Base-by-base conservation (phyloP, 2,797 vertebrate species). In the Podarcis siculus region DNA sequence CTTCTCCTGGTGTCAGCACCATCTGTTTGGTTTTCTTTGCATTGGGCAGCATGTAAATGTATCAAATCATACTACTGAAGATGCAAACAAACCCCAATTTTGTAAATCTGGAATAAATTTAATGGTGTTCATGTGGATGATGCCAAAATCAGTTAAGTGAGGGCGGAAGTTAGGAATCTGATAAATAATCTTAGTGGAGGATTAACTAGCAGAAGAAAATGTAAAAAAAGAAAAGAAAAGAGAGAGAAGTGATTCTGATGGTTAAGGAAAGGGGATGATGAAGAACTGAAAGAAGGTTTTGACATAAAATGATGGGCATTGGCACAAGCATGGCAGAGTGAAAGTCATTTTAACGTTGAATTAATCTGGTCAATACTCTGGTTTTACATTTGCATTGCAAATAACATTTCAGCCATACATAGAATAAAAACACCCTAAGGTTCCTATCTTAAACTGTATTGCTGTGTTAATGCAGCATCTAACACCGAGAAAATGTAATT, bases 401-500 rank as follows among this genome's bases (percentile, higher is more conserved):
- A 64, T 10, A n/a, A 3, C 15, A 76, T 19, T 66, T 39, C 35
- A 67, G 19, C 37, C 4, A 17, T 71, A 87, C 19, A 13, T 42
- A 25, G 25, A 30, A 72, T 69, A 35, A 71, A 79, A 17, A 58
- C 35, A 39, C 49, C 32, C 8, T n/a, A 78, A 85, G 32, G 25
- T 75, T 75, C 73, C 45, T 61, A 73, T 37, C 23, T 77, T 39
- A 58, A 86, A 86, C 3, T 80, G 17, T 39, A n/a, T 73, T 72
- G 58, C 71, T 45, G 32, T 79, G 19, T 81, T 64, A 32, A 66
- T 77, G 8, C 9, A 76, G 42, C 27, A 67, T 75, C 37, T 61
- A 76, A 35, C 39, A 75, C n/a, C 66, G 71, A 39, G 32, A 81
- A 87, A n/a, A 27, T 75, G 45, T 82, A 82, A 79, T 71, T 86